These are phyloP conservation scores for Pycnonotus jocosus DNA, from an alignment of 2,113 vertebrate species.

Conservation along the genomic window DNA sequence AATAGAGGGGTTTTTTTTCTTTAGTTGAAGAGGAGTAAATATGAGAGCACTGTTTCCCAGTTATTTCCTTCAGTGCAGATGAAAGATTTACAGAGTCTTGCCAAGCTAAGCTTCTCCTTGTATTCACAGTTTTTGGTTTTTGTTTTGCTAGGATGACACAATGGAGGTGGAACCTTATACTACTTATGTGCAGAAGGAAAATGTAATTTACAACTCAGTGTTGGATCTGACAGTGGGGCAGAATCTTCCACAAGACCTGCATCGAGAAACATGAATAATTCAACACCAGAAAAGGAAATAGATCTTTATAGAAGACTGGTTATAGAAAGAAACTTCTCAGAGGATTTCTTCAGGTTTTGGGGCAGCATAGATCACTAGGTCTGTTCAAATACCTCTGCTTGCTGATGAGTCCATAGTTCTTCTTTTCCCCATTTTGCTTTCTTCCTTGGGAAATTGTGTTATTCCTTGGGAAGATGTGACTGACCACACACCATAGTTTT, in stretches of 20 bases:
- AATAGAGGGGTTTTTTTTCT: neutral
- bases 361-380: neutral
- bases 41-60: neutral
- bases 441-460: neutral
- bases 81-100: neutral
- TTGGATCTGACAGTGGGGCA: slow-evolving; percentile 20
- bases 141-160: slow-evolving; percentile 49
- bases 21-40: neutral
- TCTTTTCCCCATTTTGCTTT: neutral
- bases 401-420: neutral
- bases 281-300: neutral
- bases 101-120: neutral
- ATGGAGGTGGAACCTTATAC: slow-evolving; percentile 63
- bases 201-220: slow-evolving; percentile 52
- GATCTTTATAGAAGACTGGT: neutral
- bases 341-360: neutral
- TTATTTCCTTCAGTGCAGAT: neutral
- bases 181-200: slow-evolving; percentile 63
- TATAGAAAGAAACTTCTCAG: neutral
- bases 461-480: neutral
- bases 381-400: neutral
- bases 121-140: slow-evolving; percentile 1
- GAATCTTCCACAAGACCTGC: neutral
- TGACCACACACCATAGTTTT: neutral
- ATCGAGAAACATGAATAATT: neutral